A percentile compares a stretch with the other conserved stretches of the same genome.
phyloP scores from a whole-genome alignment of 2,888 invertebrate species.

The Zhengitettix transpicula region DNA sequence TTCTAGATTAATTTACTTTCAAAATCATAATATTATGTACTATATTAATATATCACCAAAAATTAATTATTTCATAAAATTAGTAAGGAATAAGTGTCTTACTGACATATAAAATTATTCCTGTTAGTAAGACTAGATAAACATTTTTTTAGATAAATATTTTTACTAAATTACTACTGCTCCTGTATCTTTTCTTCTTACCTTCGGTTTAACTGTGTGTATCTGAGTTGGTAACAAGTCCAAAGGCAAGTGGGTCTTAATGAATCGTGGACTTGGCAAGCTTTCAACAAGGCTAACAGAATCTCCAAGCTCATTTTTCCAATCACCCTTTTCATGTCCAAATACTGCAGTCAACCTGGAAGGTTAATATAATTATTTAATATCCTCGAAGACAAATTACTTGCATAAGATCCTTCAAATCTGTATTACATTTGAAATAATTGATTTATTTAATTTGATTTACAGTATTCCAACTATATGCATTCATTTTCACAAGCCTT shows the following conservation, averaged over 20 bases:
- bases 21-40: too few species aligned
- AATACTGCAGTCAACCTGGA: slow-evolving; percentile 37
- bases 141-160: background rate
- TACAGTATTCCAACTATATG: too few species aligned
- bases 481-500: too few species aligned
- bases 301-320: slow-evolving; percentile 39
- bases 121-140: background rate
- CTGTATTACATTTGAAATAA: too few species aligned
- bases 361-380: background rate
- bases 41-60: too few species aligned
- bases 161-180: background rate
- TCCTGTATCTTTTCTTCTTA: slow-evolving; percentile 19
- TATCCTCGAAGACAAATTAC: too few species aligned
- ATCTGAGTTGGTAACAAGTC: slow-evolving; percentile 48
- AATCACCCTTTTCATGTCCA: slow-evolving; percentile 40
- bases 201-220: slow-evolving; percentile 51
- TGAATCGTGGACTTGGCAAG: slow-evolving; percentile 51
- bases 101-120: too few species aligned
- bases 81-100: too few species aligned
- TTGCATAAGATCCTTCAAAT: too few species aligned
- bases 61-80: too few species aligned
- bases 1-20: too few species aligned
- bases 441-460: too few species aligned
- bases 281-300: slow-evolving; percentile 55
- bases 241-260: slow-evolving; percentile 59